These are phyloP conservation scores for Scalopus aquaticus DNA, from an alignment of 2,113 vertebrate species.

Conservation along the genomic window DNA sequence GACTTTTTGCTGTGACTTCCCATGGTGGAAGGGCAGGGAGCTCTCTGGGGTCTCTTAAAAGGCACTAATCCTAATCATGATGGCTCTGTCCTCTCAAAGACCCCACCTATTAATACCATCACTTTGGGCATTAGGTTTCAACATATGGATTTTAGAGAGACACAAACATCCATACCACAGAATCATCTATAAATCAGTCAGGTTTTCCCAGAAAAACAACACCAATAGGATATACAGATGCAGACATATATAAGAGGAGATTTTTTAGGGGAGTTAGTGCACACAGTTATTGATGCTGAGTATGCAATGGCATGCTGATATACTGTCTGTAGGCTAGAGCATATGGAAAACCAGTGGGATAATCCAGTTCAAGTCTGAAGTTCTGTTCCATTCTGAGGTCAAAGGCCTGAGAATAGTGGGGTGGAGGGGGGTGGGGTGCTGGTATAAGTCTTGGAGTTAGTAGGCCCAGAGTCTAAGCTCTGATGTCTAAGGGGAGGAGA, in stretches of 20 bases:
- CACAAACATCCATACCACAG: neutral
- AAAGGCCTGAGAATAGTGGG: neutral
- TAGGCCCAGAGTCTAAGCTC: neutral
- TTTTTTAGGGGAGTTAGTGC: no score
- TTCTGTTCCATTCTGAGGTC: neutral
- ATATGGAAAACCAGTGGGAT: no score
- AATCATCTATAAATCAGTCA: neutral
- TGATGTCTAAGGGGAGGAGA: neutral
- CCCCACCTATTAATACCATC: no score
- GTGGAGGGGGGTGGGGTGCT: neutral
- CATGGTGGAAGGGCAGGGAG: no score
- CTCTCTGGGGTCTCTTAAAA: no score
- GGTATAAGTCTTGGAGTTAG: neutral
- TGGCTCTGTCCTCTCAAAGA: neutral
- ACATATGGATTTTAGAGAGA: neutral
- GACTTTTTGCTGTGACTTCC: no score
- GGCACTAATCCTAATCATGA: no score
- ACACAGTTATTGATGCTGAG: neutral
- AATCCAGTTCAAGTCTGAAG: neutral
- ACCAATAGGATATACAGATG: no score
- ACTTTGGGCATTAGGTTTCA: no score
- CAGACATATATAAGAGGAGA: neutral
- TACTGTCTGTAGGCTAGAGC: no score
- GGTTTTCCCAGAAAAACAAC: neutral
- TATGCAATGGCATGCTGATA: no score